These are phyloP conservation scores for Camponotus fellah DNA, from an alignment of 2,888 invertebrate genomes.

Conservation along the genomic window DNA sequence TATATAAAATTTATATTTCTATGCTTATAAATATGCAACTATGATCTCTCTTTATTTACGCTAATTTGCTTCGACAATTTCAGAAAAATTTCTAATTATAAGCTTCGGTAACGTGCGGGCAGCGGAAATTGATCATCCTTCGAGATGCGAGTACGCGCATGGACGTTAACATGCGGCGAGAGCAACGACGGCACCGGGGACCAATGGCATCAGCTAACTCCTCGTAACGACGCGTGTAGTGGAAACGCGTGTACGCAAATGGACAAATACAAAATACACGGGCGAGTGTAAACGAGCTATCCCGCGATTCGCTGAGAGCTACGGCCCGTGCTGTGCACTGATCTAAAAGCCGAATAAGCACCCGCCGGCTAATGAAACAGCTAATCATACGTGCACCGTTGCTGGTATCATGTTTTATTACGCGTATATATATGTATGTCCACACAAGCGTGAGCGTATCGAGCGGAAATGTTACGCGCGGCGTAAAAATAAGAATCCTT, in stretches of 20 bases:
- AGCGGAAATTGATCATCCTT: slow-evolving; percentile 44
- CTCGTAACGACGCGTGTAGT: slow-evolving; percentile 53
- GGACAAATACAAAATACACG: slow-evolving; percentile 51
- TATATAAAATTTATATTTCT: neutral
- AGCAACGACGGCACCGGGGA: neutral
- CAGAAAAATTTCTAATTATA: neutral
- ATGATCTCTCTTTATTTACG: neutral
- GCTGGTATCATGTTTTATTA: slow-evolving; percentile 53
- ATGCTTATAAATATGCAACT: no score
- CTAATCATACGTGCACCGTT: slow-evolving; percentile 65
- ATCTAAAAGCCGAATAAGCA: slow-evolving; percentile 55
- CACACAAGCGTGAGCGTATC: neutral
- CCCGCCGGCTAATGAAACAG: slow-evolving; percentile 50
- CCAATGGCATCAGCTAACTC: slow-evolving; percentile 37
- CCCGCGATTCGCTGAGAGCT: slow-evolving; percentile 38
- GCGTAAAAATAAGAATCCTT: neutral
- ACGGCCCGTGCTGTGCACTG: slow-evolving; percentile 24
- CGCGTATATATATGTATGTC: neutral
- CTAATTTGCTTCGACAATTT: slow-evolving; percentile 6
- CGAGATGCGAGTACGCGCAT: neutral
- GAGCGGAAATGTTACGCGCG: slow-evolving; percentile 9
- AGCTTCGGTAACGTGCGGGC: neutral
- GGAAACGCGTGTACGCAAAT: slow-evolving; percentile 52
- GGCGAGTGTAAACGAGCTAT: slow-evolving; percentile 30
- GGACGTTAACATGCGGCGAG: slow-evolving; percentile 25